phyloP scores from a whole-genome alignment of 1,140 invertebrate genomes.

The Teleopsis dalmanni region DNA sequence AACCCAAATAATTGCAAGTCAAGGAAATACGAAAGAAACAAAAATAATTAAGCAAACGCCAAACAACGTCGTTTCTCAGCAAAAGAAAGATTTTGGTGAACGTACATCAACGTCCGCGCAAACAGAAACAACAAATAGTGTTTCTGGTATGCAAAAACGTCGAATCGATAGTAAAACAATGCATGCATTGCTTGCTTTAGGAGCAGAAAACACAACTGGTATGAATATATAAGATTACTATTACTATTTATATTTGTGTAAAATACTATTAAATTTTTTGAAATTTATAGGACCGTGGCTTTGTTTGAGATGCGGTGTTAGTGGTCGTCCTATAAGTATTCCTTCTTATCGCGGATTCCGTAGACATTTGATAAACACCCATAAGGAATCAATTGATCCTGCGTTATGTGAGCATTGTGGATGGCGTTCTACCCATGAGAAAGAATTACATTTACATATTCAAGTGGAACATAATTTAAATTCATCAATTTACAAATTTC shows the following conservation, averaged over 20 bases:
- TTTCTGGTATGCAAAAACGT: too few species aligned
- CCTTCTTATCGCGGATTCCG: conserved; percentile 68
- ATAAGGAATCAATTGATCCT: conserved; percentile 70
- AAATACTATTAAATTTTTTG: conserved; percentile 20
- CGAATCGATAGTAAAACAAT: conserved; percentile 44
- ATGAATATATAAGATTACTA: too few species aligned
- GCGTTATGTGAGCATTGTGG: conserved; percentile 80
- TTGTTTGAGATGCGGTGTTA: conserved; percentile 58
- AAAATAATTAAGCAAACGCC: conserved; percentile 3
- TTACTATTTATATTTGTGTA: background rate
- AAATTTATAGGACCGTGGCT: conserved; percentile 66
- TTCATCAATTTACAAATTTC: conserved; percentile 62
- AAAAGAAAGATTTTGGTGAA: background rate
- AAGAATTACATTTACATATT: conserved; percentile 70
- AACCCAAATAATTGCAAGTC: conserved; percentile 4
- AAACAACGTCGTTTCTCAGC: background rate
- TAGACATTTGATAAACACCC: conserved; percentile 71
- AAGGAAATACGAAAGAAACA: background rate
- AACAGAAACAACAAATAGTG: too few species aligned
- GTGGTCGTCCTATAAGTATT: conserved; percentile 59
- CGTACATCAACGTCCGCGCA: conserved; percentile 36
- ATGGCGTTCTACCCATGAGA: conserved; percentile 64
- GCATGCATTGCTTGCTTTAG: conserved; percentile 45
- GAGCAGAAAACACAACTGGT: conserved; percentile 50
- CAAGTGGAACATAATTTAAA: conserved; percentile 70